phyloP scores from a whole-genome alignment of 2,113 vertebrate species.

The Hydrochoerus hydrochaeris region DNA sequence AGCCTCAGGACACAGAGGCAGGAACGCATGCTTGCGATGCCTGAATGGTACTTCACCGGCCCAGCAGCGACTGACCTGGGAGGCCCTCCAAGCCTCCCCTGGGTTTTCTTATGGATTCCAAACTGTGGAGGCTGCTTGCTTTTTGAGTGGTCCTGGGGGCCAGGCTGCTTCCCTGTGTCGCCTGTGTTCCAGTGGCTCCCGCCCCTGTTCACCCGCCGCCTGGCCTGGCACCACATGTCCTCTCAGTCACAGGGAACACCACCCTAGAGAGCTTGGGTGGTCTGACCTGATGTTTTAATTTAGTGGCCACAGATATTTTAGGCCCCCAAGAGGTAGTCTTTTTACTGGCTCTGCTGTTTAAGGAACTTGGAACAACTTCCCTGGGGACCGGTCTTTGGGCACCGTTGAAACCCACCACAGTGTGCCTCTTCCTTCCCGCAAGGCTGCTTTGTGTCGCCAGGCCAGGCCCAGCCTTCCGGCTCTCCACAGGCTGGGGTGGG shows the following conservation, averaged over 20 bases:
- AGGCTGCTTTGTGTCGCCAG: slow-evolving; percentile 31
- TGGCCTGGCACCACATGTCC: background rate
- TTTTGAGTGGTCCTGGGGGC: background rate
- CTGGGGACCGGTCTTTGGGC: slow-evolving; percentile 9
- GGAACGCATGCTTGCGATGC: background rate
- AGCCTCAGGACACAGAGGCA: background rate
- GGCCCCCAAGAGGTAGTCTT: background rate
- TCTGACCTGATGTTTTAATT: slow-evolving; percentile 59
- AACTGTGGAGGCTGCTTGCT: background rate
- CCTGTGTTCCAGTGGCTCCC: background rate
- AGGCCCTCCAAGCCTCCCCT: background rate
- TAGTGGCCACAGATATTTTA: slow-evolving; percentile 66
- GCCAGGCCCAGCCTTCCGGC: background rate
- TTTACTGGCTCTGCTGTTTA: slow-evolving; percentile 14
- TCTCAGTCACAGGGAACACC: background rate
- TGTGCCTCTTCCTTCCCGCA: slow-evolving; percentile 46
- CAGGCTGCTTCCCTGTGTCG: background rate
- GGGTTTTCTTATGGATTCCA: background rate
- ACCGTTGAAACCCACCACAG: background rate
- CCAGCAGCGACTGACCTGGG: background rate
- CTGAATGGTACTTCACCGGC: background rate
- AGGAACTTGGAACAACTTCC: slow-evolving; percentile 50
- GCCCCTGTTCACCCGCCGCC: background rate
- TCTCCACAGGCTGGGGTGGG: background rate
- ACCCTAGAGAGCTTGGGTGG: slow-evolving; percentile 55